These are phyloP conservation scores for Danaus melanippus DNA, from an alignment of 1,140 invertebrate species.

Conservation along the genomic window DNA sequence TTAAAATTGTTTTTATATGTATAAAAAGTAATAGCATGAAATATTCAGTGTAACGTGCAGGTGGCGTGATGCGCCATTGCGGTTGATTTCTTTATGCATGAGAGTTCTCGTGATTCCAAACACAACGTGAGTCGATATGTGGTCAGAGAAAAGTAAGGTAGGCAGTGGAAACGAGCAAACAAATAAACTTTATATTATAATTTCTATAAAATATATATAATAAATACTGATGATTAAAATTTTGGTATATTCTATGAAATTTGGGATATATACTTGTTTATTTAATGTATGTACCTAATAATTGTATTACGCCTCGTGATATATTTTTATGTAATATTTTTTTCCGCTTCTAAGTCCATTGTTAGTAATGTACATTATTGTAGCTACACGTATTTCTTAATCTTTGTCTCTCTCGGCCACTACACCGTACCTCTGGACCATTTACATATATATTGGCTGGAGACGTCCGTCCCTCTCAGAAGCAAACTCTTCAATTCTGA, in stretches of 20 bases:
- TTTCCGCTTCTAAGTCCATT: too few relatives aligned
- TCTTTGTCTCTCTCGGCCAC: slow-evolving; percentile 27
- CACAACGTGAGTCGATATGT: slow-evolving; percentile 42
- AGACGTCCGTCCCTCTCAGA: slow-evolving; percentile 33
- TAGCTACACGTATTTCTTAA: slow-evolving; percentile 4
- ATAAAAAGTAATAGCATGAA: slow-evolving; percentile 29
- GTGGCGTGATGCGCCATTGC: slow-evolving; percentile 32
- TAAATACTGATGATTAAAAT: too few relatives aligned
- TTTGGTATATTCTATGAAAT: too few relatives aligned
- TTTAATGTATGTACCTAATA: too few relatives aligned
- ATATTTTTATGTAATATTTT: too few relatives aligned
- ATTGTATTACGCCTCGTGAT: too few relatives aligned
- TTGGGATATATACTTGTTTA: too few relatives aligned
- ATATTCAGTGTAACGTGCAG: slow-evolving; percentile 52
- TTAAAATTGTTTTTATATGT: too few relatives aligned
- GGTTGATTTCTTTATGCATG: slow-evolving; percentile 59
- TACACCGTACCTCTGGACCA: slow-evolving; percentile 38
- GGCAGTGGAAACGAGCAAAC: too few relatives aligned
- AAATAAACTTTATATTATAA: too few relatives aligned
- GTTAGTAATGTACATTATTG: too few relatives aligned
- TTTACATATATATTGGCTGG: slow-evolving; percentile 64
- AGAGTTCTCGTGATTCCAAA: slow-evolving; percentile 46
- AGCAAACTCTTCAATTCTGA: slow-evolving; percentile 34
- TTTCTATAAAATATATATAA: too few relatives aligned
- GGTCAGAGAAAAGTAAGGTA: slow-evolving; percentile 21